A percentile compares a stretch with the other conserved stretches of the same genome.
Evolutionary conservation across 1,140 invertebrate species (phyloP).

Genomic region (Scaptomyza graminum): DNA sequence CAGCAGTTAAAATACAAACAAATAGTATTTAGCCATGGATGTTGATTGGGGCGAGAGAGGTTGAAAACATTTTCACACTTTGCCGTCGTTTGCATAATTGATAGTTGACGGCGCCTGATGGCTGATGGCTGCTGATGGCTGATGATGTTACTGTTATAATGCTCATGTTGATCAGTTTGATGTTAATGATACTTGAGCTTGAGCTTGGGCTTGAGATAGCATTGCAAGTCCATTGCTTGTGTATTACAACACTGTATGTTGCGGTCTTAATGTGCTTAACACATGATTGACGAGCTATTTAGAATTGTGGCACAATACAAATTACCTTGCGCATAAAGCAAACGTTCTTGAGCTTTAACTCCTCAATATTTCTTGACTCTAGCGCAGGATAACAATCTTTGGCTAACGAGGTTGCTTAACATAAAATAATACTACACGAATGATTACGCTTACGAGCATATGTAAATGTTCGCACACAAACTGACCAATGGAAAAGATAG

Average conservation of each 20-base stretch:
- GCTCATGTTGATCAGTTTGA: slow-evolving; percentile 14
- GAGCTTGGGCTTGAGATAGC: no score
- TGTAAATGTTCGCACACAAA: not conserved
- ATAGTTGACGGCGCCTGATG: slow-evolving; percentile 29
- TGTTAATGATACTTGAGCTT: slow-evolving; percentile 12
- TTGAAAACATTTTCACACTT: slow-evolving; percentile 72
- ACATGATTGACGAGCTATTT: slow-evolving; percentile 26
- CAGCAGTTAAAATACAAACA: slow-evolving; percentile 37
- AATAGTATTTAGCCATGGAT: slow-evolving; percentile 57
- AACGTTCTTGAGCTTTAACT: not conserved
- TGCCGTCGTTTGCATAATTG: slow-evolving; percentile 71
- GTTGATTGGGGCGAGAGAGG: slow-evolving; percentile 42
- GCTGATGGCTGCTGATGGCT: slow-evolving; percentile 9
- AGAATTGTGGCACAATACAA: slow-evolving; percentile 7
- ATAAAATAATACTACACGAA: not conserved
- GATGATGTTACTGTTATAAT: not conserved
- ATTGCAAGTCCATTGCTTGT: no score
- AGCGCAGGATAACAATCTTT: not conserved
- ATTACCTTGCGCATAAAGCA: not conserved
- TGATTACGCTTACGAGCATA: not conserved
- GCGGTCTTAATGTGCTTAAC: slow-evolving; percentile 8
- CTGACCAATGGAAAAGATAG: not conserved
- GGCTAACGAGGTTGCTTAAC: not conserved
- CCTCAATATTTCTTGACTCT: not conserved
- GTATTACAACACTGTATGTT: slow-evolving; percentile 7